These are phyloP conservation scores for Ceriagrion tenellum DNA, from an alignment of 2,888 invertebrate genomes.

Conservation along the genomic window DNA sequence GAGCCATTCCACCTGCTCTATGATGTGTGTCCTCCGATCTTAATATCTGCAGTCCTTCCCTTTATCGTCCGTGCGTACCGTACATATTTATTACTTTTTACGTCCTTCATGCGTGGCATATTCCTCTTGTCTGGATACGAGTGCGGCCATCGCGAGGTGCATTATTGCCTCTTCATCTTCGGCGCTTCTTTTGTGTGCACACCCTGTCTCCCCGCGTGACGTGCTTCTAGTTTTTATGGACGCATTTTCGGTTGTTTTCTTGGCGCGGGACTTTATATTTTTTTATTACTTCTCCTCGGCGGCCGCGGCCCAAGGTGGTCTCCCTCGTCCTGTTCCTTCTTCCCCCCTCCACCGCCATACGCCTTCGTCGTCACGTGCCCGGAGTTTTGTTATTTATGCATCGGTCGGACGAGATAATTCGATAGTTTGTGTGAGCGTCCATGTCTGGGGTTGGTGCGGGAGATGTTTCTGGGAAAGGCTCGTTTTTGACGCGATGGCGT, in stretches of 20 bases:
- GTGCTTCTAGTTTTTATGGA: slow-evolving; percentile 30
- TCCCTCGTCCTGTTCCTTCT: neutral
- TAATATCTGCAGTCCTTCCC: too few species aligned
- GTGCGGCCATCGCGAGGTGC: slow-evolving; percentile 17
- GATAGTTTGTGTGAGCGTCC: slow-evolving; percentile 12
- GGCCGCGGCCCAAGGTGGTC: too few species aligned
- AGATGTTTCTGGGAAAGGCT: slow-evolving; percentile 11
- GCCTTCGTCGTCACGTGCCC: neutral
- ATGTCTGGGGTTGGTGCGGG: neutral
- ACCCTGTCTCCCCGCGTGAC: slow-evolving; percentile 1
- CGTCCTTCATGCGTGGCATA: slow-evolving; percentile 15
- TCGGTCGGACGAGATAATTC: neutral
- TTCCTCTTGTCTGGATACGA: slow-evolving; percentile 29
- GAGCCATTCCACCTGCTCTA: too few species aligned
- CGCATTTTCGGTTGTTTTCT: neutral
- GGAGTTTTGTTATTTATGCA: slow-evolving; percentile 32
- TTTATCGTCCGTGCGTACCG: too few species aligned
- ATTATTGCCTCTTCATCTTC: slow-evolving; percentile 43
- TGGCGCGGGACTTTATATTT: slow-evolving; percentile 23
- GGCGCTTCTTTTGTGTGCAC: neutral
- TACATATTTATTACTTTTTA: neutral
- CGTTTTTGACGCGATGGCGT: slow-evolving; percentile 39
- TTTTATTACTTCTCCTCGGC: neutral
- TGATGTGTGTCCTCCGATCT: too few species aligned
- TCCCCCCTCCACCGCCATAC: neutral